Evolutionary conservation across 2,797 vertebrate genomes (phyloP), one percentile per base, ranked within the genome.

Genomic region (Sebastes minor): DNA sequence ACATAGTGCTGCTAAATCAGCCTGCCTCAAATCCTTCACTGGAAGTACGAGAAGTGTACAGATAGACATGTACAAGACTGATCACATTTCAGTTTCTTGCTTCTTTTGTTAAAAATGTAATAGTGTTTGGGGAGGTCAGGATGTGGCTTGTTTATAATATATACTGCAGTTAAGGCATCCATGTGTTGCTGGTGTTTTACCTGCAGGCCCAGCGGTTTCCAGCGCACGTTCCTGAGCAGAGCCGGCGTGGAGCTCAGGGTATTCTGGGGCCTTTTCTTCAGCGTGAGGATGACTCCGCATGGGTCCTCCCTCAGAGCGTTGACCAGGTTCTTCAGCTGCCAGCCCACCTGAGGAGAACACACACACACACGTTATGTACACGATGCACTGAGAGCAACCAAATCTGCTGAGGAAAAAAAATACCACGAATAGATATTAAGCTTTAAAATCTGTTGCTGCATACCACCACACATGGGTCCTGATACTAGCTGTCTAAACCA

Each of bases 151-250:
- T 42, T 49, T 68, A 46, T 18, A 46, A 10, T 20, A 30, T 42
- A 25, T 30, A n/a, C 56, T 10, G 67, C 35, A 65, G 49, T 46
- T 10, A 42, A 13, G 27, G 38, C 2, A 1, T 70, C 13, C 32
- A 22, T 9, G 53, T 80, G 71, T 30, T 27, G 33, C 9, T 38
- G 42, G 13, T 20, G 75, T 82, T 94, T 94, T 94, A 97, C 97
- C 97, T 97, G 97, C 60, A 97, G 94, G n/a, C 96, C 96, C 10
- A 97, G 95, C 0, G 97, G 97, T 88, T 97, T 97, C 97, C 97
- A 97, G 83, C 97, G 95, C 28, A 97, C 96, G 2, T 97, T 97
- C 93, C 97, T 97, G 90, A 98, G 95, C 82, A 97, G 95, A 25
- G 96, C 97, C 3, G 97, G 97, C 16, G 96, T 97, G 74, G 97